Conservation (phyloP, 2,797 vertebrate genomes). For the Acanthiza pusilla region DNA sequence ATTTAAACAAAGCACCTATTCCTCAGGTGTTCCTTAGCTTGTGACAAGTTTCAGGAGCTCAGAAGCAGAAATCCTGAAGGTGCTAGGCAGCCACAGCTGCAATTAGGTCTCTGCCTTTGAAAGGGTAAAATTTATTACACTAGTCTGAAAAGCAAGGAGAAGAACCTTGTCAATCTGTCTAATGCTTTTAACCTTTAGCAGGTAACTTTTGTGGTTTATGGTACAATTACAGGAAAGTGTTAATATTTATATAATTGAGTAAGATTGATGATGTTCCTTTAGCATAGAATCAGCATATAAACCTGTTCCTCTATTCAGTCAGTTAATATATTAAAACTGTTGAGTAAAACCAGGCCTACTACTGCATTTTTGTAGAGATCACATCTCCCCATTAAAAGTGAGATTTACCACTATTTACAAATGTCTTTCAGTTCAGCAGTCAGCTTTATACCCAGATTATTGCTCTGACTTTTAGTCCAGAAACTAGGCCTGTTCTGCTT, state of each 20-base stretch:
- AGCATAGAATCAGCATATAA: neutral
- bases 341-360: slow-evolving; percentile 14
- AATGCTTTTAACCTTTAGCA: neutral
- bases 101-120: neutral
- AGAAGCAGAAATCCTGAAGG: neutral
- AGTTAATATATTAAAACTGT: neutral
- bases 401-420: slow-evolving; percentile 32
- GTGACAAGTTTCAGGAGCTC: neutral
- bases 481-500: slow-evolving; percentile 49
- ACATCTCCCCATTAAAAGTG: neutral
- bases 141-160: neutral
- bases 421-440: neutral
- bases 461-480: slow-evolving; percentile 19
- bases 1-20: neutral
- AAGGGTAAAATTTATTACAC: neutral
- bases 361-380: neutral
- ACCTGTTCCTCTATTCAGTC: neutral
- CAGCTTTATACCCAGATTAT: slow-evolving; percentile 7
- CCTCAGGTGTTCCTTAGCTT: neutral
- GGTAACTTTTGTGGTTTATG: neutral
- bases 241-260: neutral
- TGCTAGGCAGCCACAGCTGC: neutral
- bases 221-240: neutral
- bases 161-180: neutral
- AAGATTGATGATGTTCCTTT: neutral